Conservation (phyloP, 1,140 invertebrate species). For the Coelopa frigida region DNA sequence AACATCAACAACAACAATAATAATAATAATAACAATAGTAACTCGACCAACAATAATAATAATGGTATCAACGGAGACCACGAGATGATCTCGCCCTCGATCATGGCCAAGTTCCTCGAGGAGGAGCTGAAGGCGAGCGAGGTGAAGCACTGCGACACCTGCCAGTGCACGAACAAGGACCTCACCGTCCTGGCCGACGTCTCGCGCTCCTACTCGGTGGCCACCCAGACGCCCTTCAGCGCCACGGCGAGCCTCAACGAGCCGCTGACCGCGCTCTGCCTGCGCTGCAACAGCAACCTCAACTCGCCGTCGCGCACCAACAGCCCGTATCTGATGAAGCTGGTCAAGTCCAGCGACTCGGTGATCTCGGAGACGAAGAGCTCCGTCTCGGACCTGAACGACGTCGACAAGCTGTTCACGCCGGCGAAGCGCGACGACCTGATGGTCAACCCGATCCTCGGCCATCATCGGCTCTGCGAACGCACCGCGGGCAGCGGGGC, state of each 20-base stretch:
- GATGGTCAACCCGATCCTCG: conserved; percentile 49
- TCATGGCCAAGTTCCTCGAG: conserved; percentile 89
- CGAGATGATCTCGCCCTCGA: conserved; percentile 82
- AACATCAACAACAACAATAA: conserved; percentile 20
- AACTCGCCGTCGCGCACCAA: conserved; percentile 43
- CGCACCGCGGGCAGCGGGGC: conserved; percentile 16
- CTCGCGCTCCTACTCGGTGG: conserved; percentile 50
- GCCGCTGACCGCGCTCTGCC: conserved; percentile 49
- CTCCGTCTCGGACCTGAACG: conserved; percentile 41
- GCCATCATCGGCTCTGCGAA: conserved; percentile 55
- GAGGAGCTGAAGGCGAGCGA: conserved; percentile 69
- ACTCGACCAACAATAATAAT: conserved; percentile 33
- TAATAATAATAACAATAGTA: conserved; percentile 19
- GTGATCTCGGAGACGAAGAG: conserved; percentile 44
- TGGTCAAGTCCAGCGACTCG: conserved; percentile 43
- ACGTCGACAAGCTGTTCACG: conserved; percentile 40
- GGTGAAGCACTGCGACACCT: conserved; percentile 73
- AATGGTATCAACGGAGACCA: conserved; percentile 49
- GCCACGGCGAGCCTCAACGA: conserved; percentile 35
- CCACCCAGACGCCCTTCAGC: conserved; percentile 52
- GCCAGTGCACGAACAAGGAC: conserved; percentile 60
- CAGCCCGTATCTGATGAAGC: conserved; percentile 42
- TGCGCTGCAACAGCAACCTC: conserved; percentile 48
- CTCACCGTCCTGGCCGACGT: conserved; percentile 54
- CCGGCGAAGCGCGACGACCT: conserved; percentile 42